A percentile compares a stretch with the other conserved stretches of the same genome.
Evolutionary conservation across 2,113 vertebrate genomes (phyloP).

Genomic region (Microcebus griseorufus): DNA sequence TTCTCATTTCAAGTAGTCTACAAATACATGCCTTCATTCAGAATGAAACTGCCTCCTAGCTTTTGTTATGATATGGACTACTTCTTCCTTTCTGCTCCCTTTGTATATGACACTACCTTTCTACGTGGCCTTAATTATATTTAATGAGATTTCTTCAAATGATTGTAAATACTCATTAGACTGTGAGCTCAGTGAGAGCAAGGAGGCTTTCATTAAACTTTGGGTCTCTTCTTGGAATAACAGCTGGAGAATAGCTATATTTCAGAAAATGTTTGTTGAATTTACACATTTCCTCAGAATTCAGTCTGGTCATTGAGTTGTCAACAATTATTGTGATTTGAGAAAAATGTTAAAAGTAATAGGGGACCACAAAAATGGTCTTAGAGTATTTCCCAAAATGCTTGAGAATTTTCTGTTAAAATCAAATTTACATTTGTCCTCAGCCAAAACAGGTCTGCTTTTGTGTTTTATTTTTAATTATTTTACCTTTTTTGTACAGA

Average conservation of each 20-base stretch:
- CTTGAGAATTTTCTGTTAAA: neutral
- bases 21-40: neutral
- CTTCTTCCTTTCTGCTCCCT: neutral
- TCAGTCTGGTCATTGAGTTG: neutral
- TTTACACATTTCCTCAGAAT: neutral
- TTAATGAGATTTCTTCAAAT: neutral
- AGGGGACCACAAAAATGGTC: neutral
- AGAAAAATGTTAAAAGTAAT: neutral
- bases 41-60: neutral
- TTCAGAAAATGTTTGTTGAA: neutral
- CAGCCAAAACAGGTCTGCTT: neutral
- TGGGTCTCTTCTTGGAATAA: too few species aligned
- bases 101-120: neutral
- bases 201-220: neutral
- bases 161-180: neutral
- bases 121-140: neutral
- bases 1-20: neutral
- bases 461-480: neutral
- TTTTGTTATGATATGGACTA: too few species aligned
- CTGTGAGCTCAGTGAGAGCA: neutral
- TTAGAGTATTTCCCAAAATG: neutral
- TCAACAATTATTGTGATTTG: neutral
- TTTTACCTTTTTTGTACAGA: neutral
- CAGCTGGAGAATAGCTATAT: neutral
- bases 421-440: rapidly evolving